A percentile compares a stretch with the other conserved stretches of the same genome.
Evolutionary conservation across 2,888 invertebrate genomes (phyloP).

Genomic region (Oscheius myriophilus): DNA sequence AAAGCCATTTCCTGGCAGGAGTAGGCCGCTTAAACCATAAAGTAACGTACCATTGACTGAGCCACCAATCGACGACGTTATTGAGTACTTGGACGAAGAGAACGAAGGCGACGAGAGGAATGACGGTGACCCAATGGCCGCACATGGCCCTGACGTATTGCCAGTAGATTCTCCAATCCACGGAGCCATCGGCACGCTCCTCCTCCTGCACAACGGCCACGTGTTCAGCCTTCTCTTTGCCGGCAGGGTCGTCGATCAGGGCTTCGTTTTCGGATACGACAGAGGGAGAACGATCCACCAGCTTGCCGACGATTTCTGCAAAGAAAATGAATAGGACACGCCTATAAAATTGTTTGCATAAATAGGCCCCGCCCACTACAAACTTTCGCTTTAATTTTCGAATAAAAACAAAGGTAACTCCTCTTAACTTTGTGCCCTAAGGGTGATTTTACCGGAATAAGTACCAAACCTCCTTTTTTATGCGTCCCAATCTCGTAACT

Average conservation of each 20-base stretch:
- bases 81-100: constrained; percentile 80
- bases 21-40: background rate
- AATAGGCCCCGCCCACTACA: no score
- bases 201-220: constrained; percentile 31
- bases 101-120: constrained; percentile 76
- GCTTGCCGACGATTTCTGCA: constrained; percentile 19
- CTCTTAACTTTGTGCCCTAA: no score
- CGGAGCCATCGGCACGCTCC: constrained; percentile 46
- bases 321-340: background rate
- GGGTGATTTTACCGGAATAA: no score
- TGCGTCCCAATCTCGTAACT: no score
- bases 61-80: constrained; percentile 82
- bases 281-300: constrained; percentile 12
- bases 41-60: constrained; percentile 79
- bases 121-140: constrained; percentile 23
- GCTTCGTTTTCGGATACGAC: constrained; percentile 11
- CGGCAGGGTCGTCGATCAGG: constrained; percentile 11
- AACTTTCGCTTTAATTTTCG: no score
- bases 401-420: no score
- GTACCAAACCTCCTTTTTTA: no score
- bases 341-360: no score
- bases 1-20: no score
- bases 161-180: constrained; percentile 77
- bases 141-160: constrained; percentile 81
- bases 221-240: constrained; percentile 28